Percentiles rank a stretch among this genome's conserved stretches.
Conservation (phyloP, 2,797 vertebrate species). For the Nasua narica region DNA sequence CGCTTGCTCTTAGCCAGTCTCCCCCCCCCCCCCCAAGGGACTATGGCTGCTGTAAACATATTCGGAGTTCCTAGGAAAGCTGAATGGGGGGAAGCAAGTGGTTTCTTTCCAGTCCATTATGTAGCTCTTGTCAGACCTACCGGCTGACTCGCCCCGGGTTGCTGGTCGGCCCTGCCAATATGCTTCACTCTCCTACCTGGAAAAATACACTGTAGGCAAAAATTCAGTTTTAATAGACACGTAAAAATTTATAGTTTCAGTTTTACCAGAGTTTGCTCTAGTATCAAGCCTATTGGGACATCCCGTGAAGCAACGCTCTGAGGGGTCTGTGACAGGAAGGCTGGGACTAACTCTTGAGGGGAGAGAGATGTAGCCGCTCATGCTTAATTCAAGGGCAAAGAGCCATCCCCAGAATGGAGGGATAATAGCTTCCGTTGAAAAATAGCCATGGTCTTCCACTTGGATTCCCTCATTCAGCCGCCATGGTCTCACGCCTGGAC, state of each 20-base stretch:
- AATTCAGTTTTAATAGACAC: neutral
- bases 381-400: accelerated
- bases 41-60: neutral
- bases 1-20: neutral
- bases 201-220: neutral
- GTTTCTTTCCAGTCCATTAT: neutral
- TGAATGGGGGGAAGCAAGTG: neutral
- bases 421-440: neutral
- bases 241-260: neutral
- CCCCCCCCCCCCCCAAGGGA: neutral
- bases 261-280: neutral
- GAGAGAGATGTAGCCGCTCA: neutral
- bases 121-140: neutral
- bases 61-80: neutral
- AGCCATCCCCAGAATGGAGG: neutral
- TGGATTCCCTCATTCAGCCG: neutral
- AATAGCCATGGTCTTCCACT: neutral
- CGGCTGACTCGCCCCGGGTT: neutral
- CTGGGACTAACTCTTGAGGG: neutral
- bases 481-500: neutral
- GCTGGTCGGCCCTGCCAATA: neutral
- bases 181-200: neutral
- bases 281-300: neutral
- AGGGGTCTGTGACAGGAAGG: neutral
- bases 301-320: neutral